phyloP scores from a whole-genome alignment of 2,113 vertebrate genomes.

The Misgurnus anguillicaudatus region DNA sequence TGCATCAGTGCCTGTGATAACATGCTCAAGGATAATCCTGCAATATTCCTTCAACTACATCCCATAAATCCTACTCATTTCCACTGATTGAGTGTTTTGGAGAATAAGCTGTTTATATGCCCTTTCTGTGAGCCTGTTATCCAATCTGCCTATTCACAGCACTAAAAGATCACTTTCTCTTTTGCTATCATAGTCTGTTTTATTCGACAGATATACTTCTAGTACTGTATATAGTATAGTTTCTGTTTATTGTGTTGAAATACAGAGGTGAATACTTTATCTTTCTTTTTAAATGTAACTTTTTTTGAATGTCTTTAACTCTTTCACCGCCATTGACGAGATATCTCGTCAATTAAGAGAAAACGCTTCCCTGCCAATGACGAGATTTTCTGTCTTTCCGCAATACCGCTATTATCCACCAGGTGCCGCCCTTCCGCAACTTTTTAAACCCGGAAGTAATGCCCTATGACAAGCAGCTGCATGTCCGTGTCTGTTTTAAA shows the following conservation, averaged over 20 bases:
- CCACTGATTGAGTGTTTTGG: conserved; percentile 11
- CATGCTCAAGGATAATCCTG: conserved; percentile 27
- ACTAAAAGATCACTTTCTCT: background rate
- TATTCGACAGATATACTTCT: background rate
- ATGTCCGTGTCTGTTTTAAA: no score
- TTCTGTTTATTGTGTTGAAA: background rate
- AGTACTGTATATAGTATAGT: no score
- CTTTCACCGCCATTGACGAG: no score
- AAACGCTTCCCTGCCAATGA: no score
- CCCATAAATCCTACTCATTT: conserved; percentile 10
- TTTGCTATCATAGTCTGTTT: background rate
- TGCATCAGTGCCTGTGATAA: conserved; percentile 5
- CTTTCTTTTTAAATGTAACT: no score
- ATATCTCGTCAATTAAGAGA: no score
- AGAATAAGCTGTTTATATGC: conserved; percentile 27
- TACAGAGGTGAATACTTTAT: background rate
- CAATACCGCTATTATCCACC: no score
- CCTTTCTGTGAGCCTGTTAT: conserved; percentile 8
- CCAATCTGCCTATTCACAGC: background rate
- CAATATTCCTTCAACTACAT: conserved; percentile 6
- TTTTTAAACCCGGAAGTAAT: no score
- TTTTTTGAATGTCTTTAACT: no score
- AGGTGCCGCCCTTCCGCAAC: no score
- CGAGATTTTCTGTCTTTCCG: no score
- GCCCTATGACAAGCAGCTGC: no score